Evolutionary conservation across 1,140 invertebrate species (phyloP).

Genomic region (Brachionus asplanchnoidis): DNA sequence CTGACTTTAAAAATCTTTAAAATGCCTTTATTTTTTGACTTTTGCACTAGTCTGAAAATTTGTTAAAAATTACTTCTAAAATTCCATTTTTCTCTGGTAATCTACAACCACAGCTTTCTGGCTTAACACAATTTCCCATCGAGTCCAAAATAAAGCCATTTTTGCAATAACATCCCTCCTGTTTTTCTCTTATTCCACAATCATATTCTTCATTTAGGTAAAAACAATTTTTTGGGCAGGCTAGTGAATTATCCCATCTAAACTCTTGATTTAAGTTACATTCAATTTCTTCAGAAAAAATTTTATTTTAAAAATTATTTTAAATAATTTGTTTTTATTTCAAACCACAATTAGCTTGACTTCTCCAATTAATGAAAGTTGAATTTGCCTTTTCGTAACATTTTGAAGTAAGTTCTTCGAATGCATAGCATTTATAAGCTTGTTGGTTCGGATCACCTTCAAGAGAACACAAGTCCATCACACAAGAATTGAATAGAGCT

Average conservation of each 20-base stretch:
- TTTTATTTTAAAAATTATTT: background rate
- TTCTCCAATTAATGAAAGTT: background rate
- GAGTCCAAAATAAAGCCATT: background rate
- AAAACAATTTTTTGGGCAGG: conserved; percentile 7
- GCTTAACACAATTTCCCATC: conserved; percentile 4
- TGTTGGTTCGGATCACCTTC: background rate
- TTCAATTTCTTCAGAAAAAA: background rate
- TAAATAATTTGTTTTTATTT: background rate
- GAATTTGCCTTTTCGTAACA: background rate
- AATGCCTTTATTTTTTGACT: too few relatives aligned
- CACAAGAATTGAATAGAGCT: background rate
- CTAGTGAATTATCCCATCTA: background rate
- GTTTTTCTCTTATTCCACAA: background rate
- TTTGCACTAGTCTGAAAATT: too few relatives aligned
- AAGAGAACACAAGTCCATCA: background rate
- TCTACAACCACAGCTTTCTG: conserved; percentile 9
- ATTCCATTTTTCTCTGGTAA: background rate
- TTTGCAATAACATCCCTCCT: conserved; percentile 24
- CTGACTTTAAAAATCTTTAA: too few relatives aligned
- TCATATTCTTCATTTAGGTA: conserved; percentile 8
- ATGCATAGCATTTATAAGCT: background rate
- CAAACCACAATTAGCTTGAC: background rate
- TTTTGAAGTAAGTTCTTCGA: background rate
- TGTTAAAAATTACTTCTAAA: background rate
- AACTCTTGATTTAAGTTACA: conserved; percentile 19